Conservation (phyloP, 1,140 invertebrate genomes). For the Dysdera silvatica region DNA sequence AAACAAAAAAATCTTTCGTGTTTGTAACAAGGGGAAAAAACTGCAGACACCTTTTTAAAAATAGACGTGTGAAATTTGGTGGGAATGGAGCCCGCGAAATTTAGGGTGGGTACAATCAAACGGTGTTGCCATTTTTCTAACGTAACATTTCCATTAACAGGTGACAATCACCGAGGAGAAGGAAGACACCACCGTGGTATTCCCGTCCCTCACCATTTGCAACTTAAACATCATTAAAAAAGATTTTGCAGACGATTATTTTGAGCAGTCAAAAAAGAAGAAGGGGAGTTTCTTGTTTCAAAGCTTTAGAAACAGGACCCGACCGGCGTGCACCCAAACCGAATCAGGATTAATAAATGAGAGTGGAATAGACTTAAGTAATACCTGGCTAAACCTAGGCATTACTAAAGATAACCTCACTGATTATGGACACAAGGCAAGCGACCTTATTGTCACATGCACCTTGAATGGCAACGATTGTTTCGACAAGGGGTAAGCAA, state of each 20-base stretch:
- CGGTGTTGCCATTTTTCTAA: no score
- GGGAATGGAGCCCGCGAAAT: no score
- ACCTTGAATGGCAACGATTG: constrained; percentile 32
- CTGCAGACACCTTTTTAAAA: no score
- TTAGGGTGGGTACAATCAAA: no score
- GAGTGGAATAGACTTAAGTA: constrained; percentile 30
- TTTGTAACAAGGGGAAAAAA: no score
- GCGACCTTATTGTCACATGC: constrained; percentile 33
- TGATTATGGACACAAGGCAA: constrained; percentile 27
- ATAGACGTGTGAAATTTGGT: no score
- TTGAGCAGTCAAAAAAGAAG: not conserved
- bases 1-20: no score
- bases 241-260: constrained; percentile 8
- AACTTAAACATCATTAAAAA: constrained; percentile 31
- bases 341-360: constrained; percentile 14
- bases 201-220: constrained; percentile 30
- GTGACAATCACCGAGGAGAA: constrained; percentile 32
- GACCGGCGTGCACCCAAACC: not conserved
- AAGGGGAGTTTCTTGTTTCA: not conserved
- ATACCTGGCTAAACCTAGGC: constrained; percentile 32
- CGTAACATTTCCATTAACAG: no score
- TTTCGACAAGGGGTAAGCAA: constrained; percentile 13
- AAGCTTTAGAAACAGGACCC: not conserved
- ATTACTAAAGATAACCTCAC: constrained; percentile 32
- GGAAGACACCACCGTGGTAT: constrained; percentile 25